Percentiles rank a stretch among this genome's conserved stretches.
Evolutionary conservation across 1,140 invertebrate species (phyloP).

Genomic region (Lycorma delicatula): DNA sequence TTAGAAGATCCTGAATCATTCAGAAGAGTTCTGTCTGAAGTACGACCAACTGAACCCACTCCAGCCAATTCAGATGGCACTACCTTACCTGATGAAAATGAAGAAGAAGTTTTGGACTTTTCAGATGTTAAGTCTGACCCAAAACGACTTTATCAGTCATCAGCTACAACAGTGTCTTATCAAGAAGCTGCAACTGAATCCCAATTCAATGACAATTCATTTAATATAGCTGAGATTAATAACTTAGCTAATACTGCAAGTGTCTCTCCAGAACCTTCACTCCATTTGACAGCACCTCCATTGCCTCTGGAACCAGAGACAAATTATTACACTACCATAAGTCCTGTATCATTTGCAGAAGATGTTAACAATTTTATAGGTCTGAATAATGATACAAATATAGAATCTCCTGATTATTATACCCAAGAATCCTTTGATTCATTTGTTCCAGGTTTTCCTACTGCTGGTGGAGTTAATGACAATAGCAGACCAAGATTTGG

Average conservation of each 20-base stretch:
- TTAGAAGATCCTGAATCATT: slow-evolving; percentile 70
- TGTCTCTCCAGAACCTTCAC: not conserved
- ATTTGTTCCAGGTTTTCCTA: slow-evolving; percentile 38
- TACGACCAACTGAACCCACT: slow-evolving; percentile 63
- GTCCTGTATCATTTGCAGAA: slow-evolving; percentile 12
- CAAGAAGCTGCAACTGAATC: not conserved
- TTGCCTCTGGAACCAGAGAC: not conserved
- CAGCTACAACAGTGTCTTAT: not conserved
- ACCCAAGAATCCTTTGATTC: slow-evolving; percentile 26
- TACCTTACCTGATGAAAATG: slow-evolving; percentile 39
- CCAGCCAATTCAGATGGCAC: slow-evolving; percentile 26
- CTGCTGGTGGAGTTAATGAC: slow-evolving; percentile 28
- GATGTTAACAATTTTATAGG: slow-evolving; percentile 17
- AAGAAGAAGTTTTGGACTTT: slow-evolving; percentile 65
- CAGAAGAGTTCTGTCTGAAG: slow-evolving; percentile 59
- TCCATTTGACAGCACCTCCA: not conserved
- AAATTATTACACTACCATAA: slow-evolving; percentile 7
- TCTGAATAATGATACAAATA: slow-evolving; percentile 8
- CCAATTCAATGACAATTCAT: not conserved
- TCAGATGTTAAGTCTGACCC: slow-evolving; percentile 44
- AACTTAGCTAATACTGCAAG: slow-evolving; percentile 2
- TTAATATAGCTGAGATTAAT: slow-evolving; percentile 14
- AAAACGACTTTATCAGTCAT: not conserved
- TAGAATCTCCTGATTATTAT: slow-evolving; percentile 17
- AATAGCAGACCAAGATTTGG: slow-evolving; percentile 39